Evolutionary conservation across 1,140 invertebrate genomes (phyloP).

Genomic region (Zaprionus gabonicus): DNA sequence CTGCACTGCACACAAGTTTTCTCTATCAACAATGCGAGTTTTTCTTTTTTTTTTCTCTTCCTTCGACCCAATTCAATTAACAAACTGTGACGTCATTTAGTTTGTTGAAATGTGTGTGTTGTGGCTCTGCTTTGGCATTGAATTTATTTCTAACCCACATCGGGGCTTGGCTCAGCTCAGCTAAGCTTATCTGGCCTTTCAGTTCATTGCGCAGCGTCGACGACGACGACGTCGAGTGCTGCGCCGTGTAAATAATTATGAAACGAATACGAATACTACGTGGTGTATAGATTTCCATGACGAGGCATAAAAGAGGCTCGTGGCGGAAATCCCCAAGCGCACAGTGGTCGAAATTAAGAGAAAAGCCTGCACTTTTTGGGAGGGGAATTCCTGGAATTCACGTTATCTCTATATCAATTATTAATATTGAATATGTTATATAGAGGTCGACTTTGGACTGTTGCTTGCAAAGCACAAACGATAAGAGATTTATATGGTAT

Average conservation of each 20-base stretch:
- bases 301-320: conserved; percentile 23
- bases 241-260: conserved; percentile 35
- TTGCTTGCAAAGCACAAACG: not conserved
- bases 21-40: conserved; percentile 16
- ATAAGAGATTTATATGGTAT: not conserved
- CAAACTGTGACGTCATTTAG: conserved; percentile 18
- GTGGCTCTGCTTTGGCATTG: conserved; percentile 27
- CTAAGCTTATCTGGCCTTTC: conserved; percentile 35
- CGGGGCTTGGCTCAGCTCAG: not conserved
- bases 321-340: conserved; percentile 25
- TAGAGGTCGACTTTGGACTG: too few relatives aligned
- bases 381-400: not conserved
- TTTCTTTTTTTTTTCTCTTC: not conserved
- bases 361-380: not conserved
- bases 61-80: conserved; percentile 44
- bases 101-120: not conserved
- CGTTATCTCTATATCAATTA: too few relatives aligned
- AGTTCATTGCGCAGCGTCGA: conserved; percentile 32
- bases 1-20: conserved; percentile 11
- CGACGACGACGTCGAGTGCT: conserved; percentile 13
- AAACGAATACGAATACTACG: conserved; percentile 18
- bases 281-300: conserved; percentile 22
- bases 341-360: conserved; percentile 2
- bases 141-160: conserved; percentile 36
- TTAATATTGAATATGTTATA: too few relatives aligned